phyloP scores from a whole-genome alignment of 2,113 vertebrate species.

The Geothlypis trichas region DNA sequence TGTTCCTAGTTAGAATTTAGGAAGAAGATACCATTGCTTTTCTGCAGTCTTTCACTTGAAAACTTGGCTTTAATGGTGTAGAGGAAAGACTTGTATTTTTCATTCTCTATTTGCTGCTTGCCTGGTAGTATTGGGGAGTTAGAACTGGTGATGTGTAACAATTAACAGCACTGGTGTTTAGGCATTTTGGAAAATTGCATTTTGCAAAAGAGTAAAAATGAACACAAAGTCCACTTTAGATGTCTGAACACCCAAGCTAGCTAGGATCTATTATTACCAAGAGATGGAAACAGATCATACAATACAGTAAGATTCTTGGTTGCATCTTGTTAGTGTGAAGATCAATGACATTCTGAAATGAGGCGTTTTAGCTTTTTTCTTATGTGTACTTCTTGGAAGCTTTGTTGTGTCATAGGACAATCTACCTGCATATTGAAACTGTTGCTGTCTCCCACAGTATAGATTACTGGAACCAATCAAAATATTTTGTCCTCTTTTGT shows the following conservation, averaged over 20 bases:
- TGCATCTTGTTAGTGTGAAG: neutral
- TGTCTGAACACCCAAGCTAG: neutral
- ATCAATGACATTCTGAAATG: neutral
- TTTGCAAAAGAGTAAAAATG: neutral
- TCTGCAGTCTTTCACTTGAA: neutral
- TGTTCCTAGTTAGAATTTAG: neutral
- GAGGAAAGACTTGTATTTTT: neutral
- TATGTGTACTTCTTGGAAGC: neutral
- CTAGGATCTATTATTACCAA: neutral
- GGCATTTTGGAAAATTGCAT: neutral
- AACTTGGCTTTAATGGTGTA: neutral
- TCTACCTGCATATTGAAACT: neutral
- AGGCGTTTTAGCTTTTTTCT: neutral
- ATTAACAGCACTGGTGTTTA: neutral
- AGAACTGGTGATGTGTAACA: neutral
- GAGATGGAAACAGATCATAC: neutral
- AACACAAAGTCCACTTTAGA: neutral
- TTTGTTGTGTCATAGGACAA: neutral
- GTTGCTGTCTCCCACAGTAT: neutral
- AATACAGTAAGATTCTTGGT: neutral
- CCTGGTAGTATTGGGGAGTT: neutral
- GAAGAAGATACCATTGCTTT: neutral
- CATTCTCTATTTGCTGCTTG: neutral
- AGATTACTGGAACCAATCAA: neutral
- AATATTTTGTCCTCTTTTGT: neutral